Evolutionary conservation across 2,888 invertebrate genomes (phyloP), one percentile per base, ranked within the genome.

Genomic region (Anodontia alba): DNA sequence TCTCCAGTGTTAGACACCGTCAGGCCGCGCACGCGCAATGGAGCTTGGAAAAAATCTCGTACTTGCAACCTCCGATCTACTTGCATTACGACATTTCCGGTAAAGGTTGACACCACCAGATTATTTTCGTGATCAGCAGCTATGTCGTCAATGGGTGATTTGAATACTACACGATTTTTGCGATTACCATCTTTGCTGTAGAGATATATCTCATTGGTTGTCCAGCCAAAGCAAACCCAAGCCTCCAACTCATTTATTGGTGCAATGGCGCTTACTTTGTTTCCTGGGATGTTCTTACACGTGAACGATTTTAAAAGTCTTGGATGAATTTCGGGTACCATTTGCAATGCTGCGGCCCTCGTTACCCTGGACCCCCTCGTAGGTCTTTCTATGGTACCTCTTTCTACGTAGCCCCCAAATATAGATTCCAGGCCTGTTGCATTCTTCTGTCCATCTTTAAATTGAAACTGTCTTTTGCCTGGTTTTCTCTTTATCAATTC

Each of bases 171-270:
- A 15, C 78, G 66, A 29, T 72, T 83, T 57, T 77, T 70, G 10
- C 86, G 57, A 38, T 54, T 81, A 12, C 86, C 86, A 49, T 86
- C 83, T 74, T 86, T 86, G 67, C 80, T 83, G 57, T 86, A 86
- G 1, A 86, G 75, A 70, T 77, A 86, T 8, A 86, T 83, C 67
- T 86, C 86, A 76, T 81, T 86, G 10, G 86, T 83, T 26, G 83
- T 79, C 86, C 86, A 86, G 10, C 86, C 86, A 66, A 86, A 86
- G 51, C 83, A 78, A 7, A 86, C 67, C 86, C 86, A 86, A 15
- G 86, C 86, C 69, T 83, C 86, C n/a, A 46, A 67, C 31, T 86
- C 83, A 66, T 77, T 83, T 54, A 86, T 80, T 20, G 83, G 81
- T 8, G 83, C 86, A 38, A 86, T 86, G 17, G 81, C 79, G 69